Conservation (phyloP, 2,888 invertebrate species). For the Scelioninae gen. 2 region DNA sequence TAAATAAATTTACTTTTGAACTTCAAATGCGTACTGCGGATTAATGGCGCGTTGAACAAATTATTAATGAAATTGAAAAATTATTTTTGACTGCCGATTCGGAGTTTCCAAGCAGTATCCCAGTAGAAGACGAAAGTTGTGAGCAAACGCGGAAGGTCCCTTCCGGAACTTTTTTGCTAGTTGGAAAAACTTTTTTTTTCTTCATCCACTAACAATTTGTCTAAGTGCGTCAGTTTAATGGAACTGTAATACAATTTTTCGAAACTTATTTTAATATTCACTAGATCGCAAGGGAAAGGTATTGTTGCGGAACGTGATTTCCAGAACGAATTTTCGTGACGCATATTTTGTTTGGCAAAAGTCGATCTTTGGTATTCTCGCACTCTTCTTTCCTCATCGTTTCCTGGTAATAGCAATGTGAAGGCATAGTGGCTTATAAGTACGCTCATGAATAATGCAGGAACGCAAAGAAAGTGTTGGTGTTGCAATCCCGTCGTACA, state of each 20-base stretch:
- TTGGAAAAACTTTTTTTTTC: not conserved
- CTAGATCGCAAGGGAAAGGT: not conserved
- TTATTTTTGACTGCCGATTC: not conserved
- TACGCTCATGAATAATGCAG: constrained; percentile 73
- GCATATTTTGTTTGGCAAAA: constrained; percentile 42
- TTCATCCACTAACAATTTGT: not conserved
- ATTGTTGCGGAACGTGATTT: constrained; percentile 28
- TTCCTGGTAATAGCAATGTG: constrained; percentile 58
- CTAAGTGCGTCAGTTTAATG: constrained; percentile 6
- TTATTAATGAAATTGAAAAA: not conserved
- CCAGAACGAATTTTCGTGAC: constrained; percentile 19
- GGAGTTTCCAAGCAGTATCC: not conserved
- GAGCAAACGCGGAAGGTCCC: constrained; percentile 3
- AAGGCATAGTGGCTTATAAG: constrained; percentile 66
- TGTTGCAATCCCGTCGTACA: constrained; percentile 63
- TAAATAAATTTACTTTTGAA: too few species aligned
- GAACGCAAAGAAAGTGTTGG: constrained; percentile 68
- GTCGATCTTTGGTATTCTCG: constrained; percentile 49
- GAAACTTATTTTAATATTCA: constrained; percentile 21
- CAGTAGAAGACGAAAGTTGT: constrained; percentile 7
- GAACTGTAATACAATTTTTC: constrained; percentile 7
- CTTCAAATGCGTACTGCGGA: not conserved
- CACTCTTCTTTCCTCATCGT: constrained; percentile 37
- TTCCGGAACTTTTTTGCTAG: not conserved
- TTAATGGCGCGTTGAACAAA: not conserved